Evolutionary conservation across 2,113 vertebrate genomes (phyloP), one percentile per base, ranked within the genome.

Genomic region (Microtus richardsoni): DNA sequence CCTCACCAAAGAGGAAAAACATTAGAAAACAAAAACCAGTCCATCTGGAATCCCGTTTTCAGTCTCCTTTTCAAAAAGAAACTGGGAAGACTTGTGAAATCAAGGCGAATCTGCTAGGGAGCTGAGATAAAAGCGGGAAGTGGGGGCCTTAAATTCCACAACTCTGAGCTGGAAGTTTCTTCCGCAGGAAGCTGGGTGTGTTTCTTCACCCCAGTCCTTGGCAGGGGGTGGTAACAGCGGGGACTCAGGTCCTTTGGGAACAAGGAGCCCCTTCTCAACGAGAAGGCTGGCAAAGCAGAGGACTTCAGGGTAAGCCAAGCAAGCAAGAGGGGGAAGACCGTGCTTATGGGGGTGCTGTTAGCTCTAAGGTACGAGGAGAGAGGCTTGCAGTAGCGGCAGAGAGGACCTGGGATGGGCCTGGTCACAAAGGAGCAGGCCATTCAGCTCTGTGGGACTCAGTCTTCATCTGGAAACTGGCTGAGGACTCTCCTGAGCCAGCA

Each of bases 1-100:
- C 14, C 12, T 26, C 70, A 52, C 70, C 7, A 71, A 71, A 39
- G 70, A 19, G 28, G 85, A 89, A 90, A 92, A 88, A 58, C 30
- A 33, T 22, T 0, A 36, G 28, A 92, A 91, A 33, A 49, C 0
- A 24, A 44, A 92, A 89, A 47, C 17, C 44, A 84, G 60, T 62
- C 73, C 68, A 83, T 54, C 62, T 9, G 24, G 0, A 83, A 84
- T 36, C 52, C 73, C 73, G 70, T 41, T 86, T 96, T 83, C 71
- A 88, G 91, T 49, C 22, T 97, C 47, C 75, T 94, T 93, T 78
- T 95, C 44, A 95, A 96, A 88, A 24, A 77, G 83, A 85, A 49
- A 62, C n/a, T 10, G 44, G 10, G 44, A 84, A 19, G 62, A 13
- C 3, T 44, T 73, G 30, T 80, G 16, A 96, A 92, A 77, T 80